phyloP scores from a whole-genome alignment of 2,888 invertebrate genomes.

The Thyatira batis region DNA sequence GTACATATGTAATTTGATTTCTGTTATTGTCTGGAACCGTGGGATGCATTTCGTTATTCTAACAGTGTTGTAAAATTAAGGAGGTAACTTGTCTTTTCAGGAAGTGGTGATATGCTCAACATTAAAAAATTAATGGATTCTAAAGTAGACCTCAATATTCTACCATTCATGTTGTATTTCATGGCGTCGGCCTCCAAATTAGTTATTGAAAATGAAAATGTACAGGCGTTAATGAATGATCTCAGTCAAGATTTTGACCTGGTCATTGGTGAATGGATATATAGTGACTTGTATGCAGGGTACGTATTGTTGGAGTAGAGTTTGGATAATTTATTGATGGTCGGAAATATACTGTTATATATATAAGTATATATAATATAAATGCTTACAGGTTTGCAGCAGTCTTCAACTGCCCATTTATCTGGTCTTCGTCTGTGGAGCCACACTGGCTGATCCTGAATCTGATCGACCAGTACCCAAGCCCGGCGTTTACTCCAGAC shows the following conservation, averaged over 20 bases:
- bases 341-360: too few species aligned
- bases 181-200: constrained; percentile 14
- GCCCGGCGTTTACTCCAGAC: constrained; percentile 41
- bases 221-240: constrained; percentile 33
- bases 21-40: too few species aligned
- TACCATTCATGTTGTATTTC: constrained; percentile 15
- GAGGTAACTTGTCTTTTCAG: too few species aligned
- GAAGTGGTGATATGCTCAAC: constrained; percentile 10
- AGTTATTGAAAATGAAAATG: constrained; percentile 22
- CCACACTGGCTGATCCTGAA: constrained; percentile 42
- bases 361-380: too few species aligned
- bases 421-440: constrained; percentile 53
- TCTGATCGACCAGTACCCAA: constrained; percentile 45
- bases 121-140: constrained; percentile 23
- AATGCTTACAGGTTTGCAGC: constrained; percentile 53
- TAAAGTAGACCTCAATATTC: constrained; percentile 18
- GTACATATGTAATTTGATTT: constrained; percentile 13
- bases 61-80: too few species aligned
- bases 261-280: constrained; percentile 9
- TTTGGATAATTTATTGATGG: too few species aligned
- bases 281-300: constrained; percentile 5
- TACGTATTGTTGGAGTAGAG: too few species aligned
- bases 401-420: constrained; percentile 51
- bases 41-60: background rate
- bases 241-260: constrained; percentile 4